Conservation (phyloP, 2,113 vertebrate species). For the Alligator mississippiensis region DNA sequence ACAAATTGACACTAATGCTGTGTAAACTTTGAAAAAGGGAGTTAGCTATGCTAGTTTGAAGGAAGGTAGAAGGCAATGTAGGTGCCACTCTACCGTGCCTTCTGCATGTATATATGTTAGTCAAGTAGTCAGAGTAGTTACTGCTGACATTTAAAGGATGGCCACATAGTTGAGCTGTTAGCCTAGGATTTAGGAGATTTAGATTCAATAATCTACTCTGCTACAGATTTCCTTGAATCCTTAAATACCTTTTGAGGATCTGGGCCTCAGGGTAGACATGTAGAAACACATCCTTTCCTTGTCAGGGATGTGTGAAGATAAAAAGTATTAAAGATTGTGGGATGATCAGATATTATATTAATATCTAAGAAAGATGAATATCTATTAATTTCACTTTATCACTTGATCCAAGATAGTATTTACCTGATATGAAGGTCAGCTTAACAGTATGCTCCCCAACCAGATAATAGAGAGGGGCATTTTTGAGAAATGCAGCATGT, state of each 20-base stretch:
- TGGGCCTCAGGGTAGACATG: not conserved
- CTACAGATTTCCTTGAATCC: slow-evolving; percentile 60
- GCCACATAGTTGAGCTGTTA: not conserved
- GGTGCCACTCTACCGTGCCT: too few species aligned
- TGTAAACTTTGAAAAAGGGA: not conserved
- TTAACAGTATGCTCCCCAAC: slow-evolving; percentile 59
- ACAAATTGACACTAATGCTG: not conserved
- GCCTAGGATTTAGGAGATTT: slow-evolving; percentile 1
- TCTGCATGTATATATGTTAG: not conserved
- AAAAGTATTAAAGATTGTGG: not conserved
- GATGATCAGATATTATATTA: not conserved
- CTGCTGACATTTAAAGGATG: not conserved
- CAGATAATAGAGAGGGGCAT: slow-evolving; percentile 31
- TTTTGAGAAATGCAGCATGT: slow-evolving; percentile 34
- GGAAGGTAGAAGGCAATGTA: too few species aligned
- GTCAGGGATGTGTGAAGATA: not conserved
- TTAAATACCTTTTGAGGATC: slow-evolving; percentile 50
- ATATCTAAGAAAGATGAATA: not conserved
- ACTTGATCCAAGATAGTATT: not conserved
- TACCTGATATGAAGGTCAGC: slow-evolving; percentile 72
- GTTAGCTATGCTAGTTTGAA: too few species aligned
- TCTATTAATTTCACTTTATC: not conserved
- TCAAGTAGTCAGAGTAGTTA: not conserved
- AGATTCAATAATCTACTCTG: slow-evolving; percentile 35
- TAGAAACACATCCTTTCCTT: not conserved